Percentiles rank a stretch among this genome's conserved stretches.
phyloP scores from a whole-genome alignment of 1,140 invertebrate genomes.

The Tetramorium simillimum region DNA sequence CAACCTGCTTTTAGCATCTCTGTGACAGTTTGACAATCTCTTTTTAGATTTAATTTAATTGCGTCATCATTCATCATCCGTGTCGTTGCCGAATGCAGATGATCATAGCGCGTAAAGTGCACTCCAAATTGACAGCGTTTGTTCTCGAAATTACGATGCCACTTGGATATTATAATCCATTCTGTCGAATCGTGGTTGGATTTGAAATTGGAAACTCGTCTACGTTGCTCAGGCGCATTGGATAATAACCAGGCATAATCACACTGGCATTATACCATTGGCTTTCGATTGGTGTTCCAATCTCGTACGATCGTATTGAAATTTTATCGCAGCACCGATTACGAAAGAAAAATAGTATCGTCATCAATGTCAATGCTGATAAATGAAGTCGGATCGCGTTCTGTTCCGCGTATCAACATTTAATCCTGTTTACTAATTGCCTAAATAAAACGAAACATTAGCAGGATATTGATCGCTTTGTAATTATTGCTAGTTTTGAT shows the following conservation, averaged over 20 bases:
- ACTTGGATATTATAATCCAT: conserved; percentile 49
- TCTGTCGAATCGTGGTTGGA: conserved; percentile 4
- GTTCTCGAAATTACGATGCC: conserved; percentile 42
- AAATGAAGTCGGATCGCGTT: neutral
- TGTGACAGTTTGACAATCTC: neutral
- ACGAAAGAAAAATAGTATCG: conserved; percentile 1
- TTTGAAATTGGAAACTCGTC: conserved; percentile 25
- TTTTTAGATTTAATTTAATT: conserved; percentile 25
- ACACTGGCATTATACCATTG: neutral
- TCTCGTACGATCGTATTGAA: neutral
- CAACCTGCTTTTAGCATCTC: conserved; percentile 4
- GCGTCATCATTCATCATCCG: conserved; percentile 13
- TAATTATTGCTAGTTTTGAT: neutral
- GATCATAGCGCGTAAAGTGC: neutral
- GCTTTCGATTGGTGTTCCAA: conserved; percentile 9
- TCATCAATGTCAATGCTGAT: neutral
- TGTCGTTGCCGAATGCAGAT: conserved; percentile 4
- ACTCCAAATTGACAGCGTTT: conserved; percentile 47
- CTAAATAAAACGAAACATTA: conserved; percentile 4
- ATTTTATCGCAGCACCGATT: conserved; percentile 2
- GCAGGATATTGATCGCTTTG: neutral
- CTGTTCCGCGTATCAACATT: conserved; percentile 6
- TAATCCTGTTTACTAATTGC: conserved; percentile 8
- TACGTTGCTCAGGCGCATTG: neutral
- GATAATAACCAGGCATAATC: conserved; percentile 49